Evolutionary conservation across 2,888 invertebrate species (phyloP).

Genomic region (Hypsopygia costalis): DNA sequence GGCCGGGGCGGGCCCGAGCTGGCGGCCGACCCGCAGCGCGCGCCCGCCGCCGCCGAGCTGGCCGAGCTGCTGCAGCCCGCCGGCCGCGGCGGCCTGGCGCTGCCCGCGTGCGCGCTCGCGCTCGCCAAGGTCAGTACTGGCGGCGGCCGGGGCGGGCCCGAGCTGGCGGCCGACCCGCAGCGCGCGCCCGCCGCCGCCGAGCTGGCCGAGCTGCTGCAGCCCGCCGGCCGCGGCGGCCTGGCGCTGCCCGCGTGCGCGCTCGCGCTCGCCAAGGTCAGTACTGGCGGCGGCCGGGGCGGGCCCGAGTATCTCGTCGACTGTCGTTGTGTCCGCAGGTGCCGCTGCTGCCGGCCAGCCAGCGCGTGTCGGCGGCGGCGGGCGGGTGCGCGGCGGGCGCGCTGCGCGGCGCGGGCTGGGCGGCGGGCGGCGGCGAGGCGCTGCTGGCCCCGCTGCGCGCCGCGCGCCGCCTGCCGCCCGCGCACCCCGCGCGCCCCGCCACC

Average conservation of each 20-base stretch:
- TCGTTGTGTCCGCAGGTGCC: constrained; percentile 16
- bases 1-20: constrained; percentile 75
- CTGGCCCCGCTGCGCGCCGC: constrained; percentile 26
- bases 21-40: constrained; percentile 83
- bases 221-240: constrained; percentile 79
- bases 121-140: constrained; percentile 87
- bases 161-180: constrained; percentile 83
- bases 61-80: constrained; percentile 86
- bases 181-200: constrained; percentile 83
- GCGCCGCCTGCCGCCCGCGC: constrained; percentile 26
- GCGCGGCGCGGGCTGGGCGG: constrained; percentile 25
- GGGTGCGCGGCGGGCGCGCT: constrained; percentile 21
- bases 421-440: constrained; percentile 28
- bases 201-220: constrained; percentile 86
- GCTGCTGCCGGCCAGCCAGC: constrained; percentile 28
- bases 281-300: no score
- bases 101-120: constrained; percentile 85
- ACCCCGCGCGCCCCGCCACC: constrained; percentile 21
- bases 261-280: constrained; percentile 58
- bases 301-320: no score
- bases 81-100: constrained; percentile 77
- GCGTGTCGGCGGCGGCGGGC: constrained; percentile 24
- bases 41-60: constrained; percentile 83
- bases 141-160: constrained; percentile 75
- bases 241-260: constrained; percentile 82